phyloP scores from a whole-genome alignment of 2,113 vertebrate species.

The Myanophis thanlyinensis region DNA sequence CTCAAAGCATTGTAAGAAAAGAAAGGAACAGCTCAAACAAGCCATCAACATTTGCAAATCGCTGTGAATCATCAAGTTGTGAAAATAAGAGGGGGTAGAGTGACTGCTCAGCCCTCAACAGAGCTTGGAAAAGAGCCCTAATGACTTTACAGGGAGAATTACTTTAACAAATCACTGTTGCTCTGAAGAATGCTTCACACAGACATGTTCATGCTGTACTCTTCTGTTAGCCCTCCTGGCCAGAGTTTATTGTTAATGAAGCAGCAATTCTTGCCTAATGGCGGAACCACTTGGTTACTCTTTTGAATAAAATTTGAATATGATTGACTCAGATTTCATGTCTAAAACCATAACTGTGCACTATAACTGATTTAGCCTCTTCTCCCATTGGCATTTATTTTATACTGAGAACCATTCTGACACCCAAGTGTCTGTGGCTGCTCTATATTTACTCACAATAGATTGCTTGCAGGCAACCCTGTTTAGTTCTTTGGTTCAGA shows the following conservation, averaged over 20 bases:
- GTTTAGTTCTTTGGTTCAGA: slow-evolving; percentile 5
- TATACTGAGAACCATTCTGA: slow-evolving; percentile 3
- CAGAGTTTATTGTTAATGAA: slow-evolving; percentile 63
- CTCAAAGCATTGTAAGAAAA: slow-evolving; percentile 53
- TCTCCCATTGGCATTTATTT: slow-evolving; percentile 10
- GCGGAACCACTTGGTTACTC: slow-evolving; percentile 53
- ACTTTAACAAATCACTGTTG: slow-evolving; percentile 47
- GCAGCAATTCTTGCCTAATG: slow-evolving; percentile 56
- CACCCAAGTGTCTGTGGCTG: not conserved
- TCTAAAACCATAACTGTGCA: slow-evolving; percentile 48
- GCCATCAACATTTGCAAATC: slow-evolving; percentile 45
- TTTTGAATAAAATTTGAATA: slow-evolving; percentile 54
- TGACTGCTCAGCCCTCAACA: slow-evolving; percentile 44
- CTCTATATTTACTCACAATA: not conserved
- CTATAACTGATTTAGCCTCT: slow-evolving; percentile 49
- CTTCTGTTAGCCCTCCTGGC: slow-evolving; percentile 55
- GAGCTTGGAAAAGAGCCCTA: slow-evolving; percentile 63
- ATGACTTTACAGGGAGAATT: slow-evolving; percentile 53
- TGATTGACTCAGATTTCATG: slow-evolving; percentile 51
- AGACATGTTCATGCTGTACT: slow-evolving; percentile 35
- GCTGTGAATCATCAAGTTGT: slow-evolving; percentile 48
- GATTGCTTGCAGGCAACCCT: slow-evolving; percentile 2
- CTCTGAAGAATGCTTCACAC: slow-evolving; percentile 38
- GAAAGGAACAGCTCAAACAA: slow-evolving; percentile 51
- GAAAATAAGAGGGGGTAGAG: slow-evolving; percentile 60